A percentile compares a stretch with the other conserved stretches of the same genome.
Evolutionary conservation across 2,797 vertebrate genomes (phyloP).

Genomic region (Pseudochromis fuscus): DNA sequence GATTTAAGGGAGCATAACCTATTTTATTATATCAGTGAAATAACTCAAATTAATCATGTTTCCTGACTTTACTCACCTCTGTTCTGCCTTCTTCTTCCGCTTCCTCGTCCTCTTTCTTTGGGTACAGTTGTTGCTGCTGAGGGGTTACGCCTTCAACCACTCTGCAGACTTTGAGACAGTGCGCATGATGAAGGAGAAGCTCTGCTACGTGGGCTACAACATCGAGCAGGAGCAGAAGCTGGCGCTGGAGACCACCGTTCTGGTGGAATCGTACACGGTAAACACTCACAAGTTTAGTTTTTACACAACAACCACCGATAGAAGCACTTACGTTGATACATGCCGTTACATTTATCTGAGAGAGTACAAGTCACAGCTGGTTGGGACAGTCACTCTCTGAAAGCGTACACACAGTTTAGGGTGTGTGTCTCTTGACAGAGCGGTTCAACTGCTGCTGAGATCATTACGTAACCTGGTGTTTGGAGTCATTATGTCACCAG

Average conservation of each 20-base stretch:
- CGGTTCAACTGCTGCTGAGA: not conserved
- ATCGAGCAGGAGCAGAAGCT: conserved; percentile 89
- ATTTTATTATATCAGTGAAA: too few relatives aligned
- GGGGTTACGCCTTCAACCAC: conserved; percentile 90
- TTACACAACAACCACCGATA: too few relatives aligned
- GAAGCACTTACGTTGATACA: too few relatives aligned
- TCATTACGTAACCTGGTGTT: conserved; percentile 2
- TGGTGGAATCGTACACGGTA: conserved; percentile 89
- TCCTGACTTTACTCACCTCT: not conserved
- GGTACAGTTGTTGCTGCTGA: conserved; percentile 84
- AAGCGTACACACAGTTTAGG: not conserved
- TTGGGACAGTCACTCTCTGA: not conserved
- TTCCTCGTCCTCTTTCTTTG: not conserved
- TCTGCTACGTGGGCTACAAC: conserved; percentile 90
- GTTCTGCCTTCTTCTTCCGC: not conserved
- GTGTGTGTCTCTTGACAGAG: not conserved
- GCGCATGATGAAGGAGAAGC: conserved; percentile 89
- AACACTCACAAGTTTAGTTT: not conserved
- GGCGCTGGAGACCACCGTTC: conserved; percentile 87
- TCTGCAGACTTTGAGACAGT: conserved; percentile 91
- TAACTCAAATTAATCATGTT: not conserved
- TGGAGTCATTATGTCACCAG: conserved; percentile 21
- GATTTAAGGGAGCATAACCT: too few relatives aligned
- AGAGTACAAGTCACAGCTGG: not conserved
- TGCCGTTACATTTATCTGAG: not conserved